A percentile compares a stretch with the other conserved stretches of the same genome.
Evolutionary conservation across 2,888 invertebrate species (phyloP).

Genomic region (Lasioglossum calceatum): DNA sequence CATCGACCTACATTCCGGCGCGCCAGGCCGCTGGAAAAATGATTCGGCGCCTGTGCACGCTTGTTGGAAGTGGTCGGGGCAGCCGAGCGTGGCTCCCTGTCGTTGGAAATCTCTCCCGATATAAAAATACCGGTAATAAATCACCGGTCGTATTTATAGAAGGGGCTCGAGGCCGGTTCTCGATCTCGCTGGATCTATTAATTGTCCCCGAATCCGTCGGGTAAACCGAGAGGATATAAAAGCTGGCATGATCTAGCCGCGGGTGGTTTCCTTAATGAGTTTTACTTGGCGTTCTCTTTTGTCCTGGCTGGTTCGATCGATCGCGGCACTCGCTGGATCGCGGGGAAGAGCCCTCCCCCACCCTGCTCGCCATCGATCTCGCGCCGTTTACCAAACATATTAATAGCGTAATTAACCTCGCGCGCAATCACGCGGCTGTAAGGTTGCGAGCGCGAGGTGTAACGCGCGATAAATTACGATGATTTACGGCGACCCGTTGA

Average conservation of each 20-base stretch:
- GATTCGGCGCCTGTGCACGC: background rate
- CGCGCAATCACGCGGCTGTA: slow-evolving; percentile 26
- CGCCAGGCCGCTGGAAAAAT: slow-evolving; percentile 13
- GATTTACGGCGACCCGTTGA: slow-evolving; percentile 56
- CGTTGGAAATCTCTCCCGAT: background rate
- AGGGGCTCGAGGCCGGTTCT: slow-evolving; percentile 57
- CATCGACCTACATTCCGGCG: slow-evolving; percentile 19
- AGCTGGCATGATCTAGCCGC: slow-evolving; percentile 6
- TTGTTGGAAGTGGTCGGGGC: background rate
- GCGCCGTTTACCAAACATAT: slow-evolving; percentile 45
- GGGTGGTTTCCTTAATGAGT: slow-evolving; percentile 40
- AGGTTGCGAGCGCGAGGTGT: slow-evolving; percentile 25
- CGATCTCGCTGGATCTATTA: slow-evolving; percentile 74
- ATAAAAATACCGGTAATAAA: slow-evolving; percentile 76
- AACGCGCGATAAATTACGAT: slow-evolving; percentile 58
- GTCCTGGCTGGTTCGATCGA: slow-evolving; percentile 21
- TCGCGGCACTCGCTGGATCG: background rate
- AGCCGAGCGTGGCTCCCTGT: background rate
- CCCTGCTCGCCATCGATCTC: background rate
- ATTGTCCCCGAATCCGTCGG: slow-evolving; percentile 74
- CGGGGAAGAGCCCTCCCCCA: background rate
- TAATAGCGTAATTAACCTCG: slow-evolving; percentile 55
- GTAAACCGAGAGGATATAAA: slow-evolving; percentile 23
- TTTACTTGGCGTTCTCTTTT: slow-evolving; percentile 4
- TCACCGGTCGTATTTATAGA: slow-evolving; percentile 71